These are phyloP conservation scores for Daphoenositta chrysoptera DNA, from an alignment of 2,113 vertebrate species.

Conservation along the genomic window DNA sequence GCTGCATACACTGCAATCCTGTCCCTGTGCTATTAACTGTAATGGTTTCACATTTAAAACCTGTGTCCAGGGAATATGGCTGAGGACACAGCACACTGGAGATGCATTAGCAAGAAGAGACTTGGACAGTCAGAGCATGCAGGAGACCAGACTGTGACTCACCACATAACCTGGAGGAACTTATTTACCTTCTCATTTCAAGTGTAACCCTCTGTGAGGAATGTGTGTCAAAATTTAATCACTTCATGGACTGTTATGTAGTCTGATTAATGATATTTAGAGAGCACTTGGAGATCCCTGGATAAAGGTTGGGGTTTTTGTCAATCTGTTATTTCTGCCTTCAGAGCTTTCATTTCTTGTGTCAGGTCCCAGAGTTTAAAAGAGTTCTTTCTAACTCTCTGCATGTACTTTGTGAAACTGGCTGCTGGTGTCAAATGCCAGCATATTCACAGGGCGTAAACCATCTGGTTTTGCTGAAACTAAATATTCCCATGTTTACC, in stretches of 20 bases:
- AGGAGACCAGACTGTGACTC: background rate
- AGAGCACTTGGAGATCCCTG: background rate
- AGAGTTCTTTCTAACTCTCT: background rate
- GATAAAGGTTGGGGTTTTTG: background rate
- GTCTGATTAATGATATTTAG: background rate
- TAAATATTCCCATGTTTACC: slow-evolving; percentile 33
- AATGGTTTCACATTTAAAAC: background rate
- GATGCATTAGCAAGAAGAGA: background rate
- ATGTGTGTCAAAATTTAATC: background rate
- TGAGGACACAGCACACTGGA: background rate
- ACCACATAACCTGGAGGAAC: background rate
- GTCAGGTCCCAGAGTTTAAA: background rate
- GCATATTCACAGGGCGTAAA: background rate
- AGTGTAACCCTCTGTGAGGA: background rate
- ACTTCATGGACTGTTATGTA: background rate
- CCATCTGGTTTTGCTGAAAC: slow-evolving; percentile 44
- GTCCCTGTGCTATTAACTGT: background rate
- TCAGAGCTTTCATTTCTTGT: background rate
- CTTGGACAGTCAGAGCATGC: background rate
- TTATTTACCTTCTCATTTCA: background rate
- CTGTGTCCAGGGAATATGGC: background rate
- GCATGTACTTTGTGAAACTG: background rate
- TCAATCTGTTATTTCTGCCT: background rate
- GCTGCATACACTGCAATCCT: background rate
- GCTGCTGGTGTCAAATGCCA: slow-evolving; percentile 44